A percentile compares a stretch with the other conserved stretches of the same genome.
Evolutionary conservation across 2,113 vertebrate species (phyloP).

Genomic region (Aegypius monachus): DNA sequence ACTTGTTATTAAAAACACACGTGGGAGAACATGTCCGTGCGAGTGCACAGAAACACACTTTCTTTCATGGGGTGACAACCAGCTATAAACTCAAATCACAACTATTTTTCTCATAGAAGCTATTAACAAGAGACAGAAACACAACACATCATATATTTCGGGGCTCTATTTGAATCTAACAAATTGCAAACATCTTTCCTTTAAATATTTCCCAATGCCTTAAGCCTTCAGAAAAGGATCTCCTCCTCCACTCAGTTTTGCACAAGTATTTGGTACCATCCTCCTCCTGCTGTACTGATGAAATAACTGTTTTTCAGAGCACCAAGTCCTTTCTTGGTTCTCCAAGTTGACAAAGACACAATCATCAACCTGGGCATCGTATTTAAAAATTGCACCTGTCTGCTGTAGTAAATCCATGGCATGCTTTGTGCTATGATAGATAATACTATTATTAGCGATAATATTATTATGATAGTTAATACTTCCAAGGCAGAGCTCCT

Average conservation of each 20-base stretch:
- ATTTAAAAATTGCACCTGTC: slow-evolving; percentile 52
- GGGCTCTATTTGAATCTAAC: background rate
- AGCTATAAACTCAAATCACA: background rate
- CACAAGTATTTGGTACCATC: background rate
- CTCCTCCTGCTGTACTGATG: background rate
- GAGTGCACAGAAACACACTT: background rate
- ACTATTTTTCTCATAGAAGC: background rate
- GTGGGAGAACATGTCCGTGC: too few relatives aligned
- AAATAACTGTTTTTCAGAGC: background rate
- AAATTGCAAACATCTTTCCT: background rate
- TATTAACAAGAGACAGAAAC: background rate
- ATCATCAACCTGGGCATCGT: background rate
- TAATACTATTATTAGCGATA: slow-evolving; percentile 26
- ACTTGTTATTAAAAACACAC: too few relatives aligned
- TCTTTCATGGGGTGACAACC: background rate
- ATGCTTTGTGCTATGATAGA: slow-evolving; percentile 33
- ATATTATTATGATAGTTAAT: slow-evolving; percentile 19
- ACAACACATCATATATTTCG: background rate
- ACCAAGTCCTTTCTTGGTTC: background rate
- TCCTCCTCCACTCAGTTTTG: background rate
- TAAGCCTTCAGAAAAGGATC: background rate
- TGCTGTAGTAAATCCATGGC: slow-evolving; percentile 32
- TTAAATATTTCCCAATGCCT: background rate
- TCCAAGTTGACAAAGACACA: background rate
- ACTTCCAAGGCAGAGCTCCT: background rate